Percentiles rank a stretch among this genome's conserved stretches.
Conservation (phyloP, 1,140 invertebrate species). For the Caenorhabditis elegans region DNA sequence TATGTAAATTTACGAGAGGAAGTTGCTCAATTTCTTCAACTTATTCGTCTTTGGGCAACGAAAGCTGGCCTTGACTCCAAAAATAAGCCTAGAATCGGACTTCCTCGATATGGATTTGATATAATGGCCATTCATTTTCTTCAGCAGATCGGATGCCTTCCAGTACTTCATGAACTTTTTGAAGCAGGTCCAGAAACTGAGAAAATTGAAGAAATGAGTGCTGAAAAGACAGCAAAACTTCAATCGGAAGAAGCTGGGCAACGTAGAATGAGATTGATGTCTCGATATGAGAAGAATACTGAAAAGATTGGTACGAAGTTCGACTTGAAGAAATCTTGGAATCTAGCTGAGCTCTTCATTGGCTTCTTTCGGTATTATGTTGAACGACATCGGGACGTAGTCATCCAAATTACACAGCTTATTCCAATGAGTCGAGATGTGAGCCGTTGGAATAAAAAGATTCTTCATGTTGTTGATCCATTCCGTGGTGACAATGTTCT, state of each 20-base stretch:
- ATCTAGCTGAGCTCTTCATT: background rate
- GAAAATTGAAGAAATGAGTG: too few species aligned
- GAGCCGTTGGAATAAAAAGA: constrained; percentile 33
- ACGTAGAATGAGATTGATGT: background rate
- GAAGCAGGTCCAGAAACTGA: background rate
- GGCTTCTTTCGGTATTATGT: constrained; percentile 3
- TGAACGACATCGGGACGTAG: background rate
- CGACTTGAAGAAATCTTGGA: background rate
- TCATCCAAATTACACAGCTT: background rate
- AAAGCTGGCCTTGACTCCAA: background rate
- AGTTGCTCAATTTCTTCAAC: background rate
- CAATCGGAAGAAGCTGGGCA: background rate
- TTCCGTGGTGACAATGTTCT: constrained; percentile 18
- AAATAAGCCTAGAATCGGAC: background rate
- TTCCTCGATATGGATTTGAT: constrained; percentile 15
- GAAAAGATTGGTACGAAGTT: background rate
- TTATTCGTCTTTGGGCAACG: background rate
- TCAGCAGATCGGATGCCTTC: background rate
- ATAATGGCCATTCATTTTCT: constrained; percentile 36
- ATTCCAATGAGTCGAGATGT: background rate
- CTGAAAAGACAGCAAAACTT: background rate
- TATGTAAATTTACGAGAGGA: background rate
- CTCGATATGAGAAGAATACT: background rate
- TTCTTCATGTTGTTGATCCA: constrained; percentile 25
- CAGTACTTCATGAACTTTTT: background rate